A percentile compares a stretch with the other conserved stretches of the same genome.
phyloP scores from a whole-genome alignment of 2,113 vertebrate species.

The Pituophis catenifer region DNA sequence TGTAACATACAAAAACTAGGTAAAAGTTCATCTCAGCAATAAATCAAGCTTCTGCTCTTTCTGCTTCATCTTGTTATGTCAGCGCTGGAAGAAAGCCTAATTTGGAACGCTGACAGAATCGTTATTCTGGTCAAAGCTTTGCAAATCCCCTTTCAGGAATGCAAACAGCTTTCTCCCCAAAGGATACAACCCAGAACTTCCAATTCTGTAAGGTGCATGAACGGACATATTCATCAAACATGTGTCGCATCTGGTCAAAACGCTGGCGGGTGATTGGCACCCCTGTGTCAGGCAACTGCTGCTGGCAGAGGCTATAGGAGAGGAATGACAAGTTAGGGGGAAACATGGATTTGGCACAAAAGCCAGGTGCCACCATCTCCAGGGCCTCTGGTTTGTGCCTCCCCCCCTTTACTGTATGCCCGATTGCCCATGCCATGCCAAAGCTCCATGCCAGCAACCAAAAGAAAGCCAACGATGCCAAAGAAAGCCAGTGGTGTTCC shows the following conservation, averaged over 20 bases:
- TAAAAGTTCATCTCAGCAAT: no score
- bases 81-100: no score
- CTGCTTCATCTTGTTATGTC: no score
- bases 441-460: background rate
- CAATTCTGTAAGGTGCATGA: constrained; percentile 91
- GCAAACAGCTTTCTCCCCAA: background rate
- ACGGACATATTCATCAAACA: constrained; percentile 88
- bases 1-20: no score
- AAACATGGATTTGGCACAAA: background rate
- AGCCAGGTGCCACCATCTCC: background rate
- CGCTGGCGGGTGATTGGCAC: constrained; percentile 93
- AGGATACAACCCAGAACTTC: constrained; percentile 99
- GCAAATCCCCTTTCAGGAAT: background rate
- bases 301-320: constrained; percentile 82
- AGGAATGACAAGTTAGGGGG: background rate
- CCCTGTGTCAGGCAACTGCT: constrained; percentile 91
- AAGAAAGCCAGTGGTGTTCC: background rate
- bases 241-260: constrained; percentile 91
- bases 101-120: no score
- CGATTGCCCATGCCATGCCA: background rate
- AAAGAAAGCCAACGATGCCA: background rate
- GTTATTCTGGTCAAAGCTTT: background rate
- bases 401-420: background rate
- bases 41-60: no score
- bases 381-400: background rate